phyloP scores from a whole-genome alignment of 2,888 invertebrate species.

The Byasa hedistus region DNA sequence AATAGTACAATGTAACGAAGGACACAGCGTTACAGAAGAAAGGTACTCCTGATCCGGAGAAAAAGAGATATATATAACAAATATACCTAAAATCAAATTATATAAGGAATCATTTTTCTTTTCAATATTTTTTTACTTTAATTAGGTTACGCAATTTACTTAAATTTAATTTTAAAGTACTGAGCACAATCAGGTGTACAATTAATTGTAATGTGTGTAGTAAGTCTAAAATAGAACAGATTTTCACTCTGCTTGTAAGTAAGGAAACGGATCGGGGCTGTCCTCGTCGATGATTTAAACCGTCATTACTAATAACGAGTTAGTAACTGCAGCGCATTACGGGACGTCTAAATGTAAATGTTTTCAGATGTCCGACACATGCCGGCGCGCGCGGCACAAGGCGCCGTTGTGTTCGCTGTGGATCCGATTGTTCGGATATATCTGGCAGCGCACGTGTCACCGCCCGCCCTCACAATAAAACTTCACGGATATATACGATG shows the following conservation, averaged over 20 bases:
- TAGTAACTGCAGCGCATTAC: conserved; percentile 30
- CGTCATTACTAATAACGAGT: conserved; percentile 5
- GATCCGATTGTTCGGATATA: conserved; percentile 36
- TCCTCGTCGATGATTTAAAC: background rate
- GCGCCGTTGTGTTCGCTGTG: conserved; percentile 48
- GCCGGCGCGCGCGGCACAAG: conserved; percentile 53
- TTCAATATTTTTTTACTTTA: too few species aligned
- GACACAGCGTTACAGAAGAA: too few species aligned
- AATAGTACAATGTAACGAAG: too few species aligned
- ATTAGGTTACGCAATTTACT: too few species aligned
- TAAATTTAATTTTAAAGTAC: too few species aligned
- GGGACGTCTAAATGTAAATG: conserved; percentile 38
- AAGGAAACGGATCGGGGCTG: background rate
- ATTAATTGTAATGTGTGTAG: too few species aligned
- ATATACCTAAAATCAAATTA: too few species aligned
- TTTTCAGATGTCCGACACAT: conserved; percentile 61
- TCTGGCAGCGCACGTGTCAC: conserved; percentile 46
- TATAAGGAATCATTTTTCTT: too few species aligned
- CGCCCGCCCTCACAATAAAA: conserved; percentile 53
- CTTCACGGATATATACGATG: background rate
- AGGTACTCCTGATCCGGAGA: too few species aligned
- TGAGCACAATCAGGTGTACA: too few species aligned
- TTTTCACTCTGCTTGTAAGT: background rate
- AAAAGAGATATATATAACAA: too few species aligned
- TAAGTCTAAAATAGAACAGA: background rate